phyloP scores from a whole-genome alignment of 2,113 vertebrate species.

The Lanius ludovicianus region DNA sequence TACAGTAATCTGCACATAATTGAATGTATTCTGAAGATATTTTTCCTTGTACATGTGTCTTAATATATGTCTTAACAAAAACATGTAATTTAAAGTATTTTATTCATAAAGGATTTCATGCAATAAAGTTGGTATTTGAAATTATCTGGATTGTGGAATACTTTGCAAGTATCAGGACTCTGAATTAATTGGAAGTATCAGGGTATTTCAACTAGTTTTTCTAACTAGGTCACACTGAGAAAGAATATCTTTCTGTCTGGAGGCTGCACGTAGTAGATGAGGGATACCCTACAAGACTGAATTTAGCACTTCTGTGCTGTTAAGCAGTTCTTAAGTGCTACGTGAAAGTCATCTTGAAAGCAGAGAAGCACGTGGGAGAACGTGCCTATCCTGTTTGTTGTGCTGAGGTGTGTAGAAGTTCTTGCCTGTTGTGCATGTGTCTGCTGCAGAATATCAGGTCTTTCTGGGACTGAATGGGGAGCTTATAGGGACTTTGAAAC shows the following conservation, averaged over 20 bases:
- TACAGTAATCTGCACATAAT: not conserved
- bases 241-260: not conserved
- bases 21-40: not conserved
- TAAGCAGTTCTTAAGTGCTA: not conserved
- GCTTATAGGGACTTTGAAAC: not conserved
- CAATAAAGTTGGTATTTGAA: not conserved
- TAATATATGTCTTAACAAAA: not conserved
- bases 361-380: not conserved
- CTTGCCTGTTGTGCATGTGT: not conserved
- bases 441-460: not conserved
- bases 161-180: not conserved
- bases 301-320: not conserved
- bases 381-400: rapidly evolving
- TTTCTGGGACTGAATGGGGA: not conserved
- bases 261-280: not conserved
- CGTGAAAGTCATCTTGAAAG: not conserved
- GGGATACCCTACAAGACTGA: not conserved
- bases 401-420: not conserved
- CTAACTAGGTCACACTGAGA: not conserved
- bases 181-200: not conserved
- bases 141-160: not conserved
- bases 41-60: not conserved
- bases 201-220: not conserved
- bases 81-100: not conserved
- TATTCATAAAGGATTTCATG: not conserved